Base-by-base conservation (phyloP, 2,888 invertebrate species). In the Choristoneura rosaceana region DNA sequence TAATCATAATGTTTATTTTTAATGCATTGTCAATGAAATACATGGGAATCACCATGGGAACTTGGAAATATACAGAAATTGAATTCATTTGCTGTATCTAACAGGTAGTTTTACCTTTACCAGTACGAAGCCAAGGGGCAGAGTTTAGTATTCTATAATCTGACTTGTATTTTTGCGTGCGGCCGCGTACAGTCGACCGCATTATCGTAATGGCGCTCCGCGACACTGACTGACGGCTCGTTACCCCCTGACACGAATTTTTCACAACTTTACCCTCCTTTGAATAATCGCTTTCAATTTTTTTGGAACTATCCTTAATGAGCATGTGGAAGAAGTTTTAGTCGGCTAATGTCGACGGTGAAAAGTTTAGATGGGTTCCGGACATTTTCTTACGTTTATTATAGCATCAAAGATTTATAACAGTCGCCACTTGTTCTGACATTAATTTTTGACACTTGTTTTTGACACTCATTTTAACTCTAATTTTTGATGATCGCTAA, bases 221-320 rank as follows among this genome's bases (percentile, higher is more conserved):
- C 71, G 76, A 75, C 71, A 69, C 67, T 73, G 76, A 76, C 76
- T 75, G 75, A 78, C 76, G 67, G 73, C 74, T 78, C 78, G 77
- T 77, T 77, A 75, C 65, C 55, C 55, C 61, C 47, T 75, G 75
- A 74, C 77, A 76, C 76, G 76, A 75, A 74, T 76, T 76, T 74
- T 75, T 76, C 75, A 75, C 74, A 63, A 74, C 74, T 68, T 74
- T 74, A 69, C 71, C 69, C 73, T 63, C 59, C 60, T 63, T 74
- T 77, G 75, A 76, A 70, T 77, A 74, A 77, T 75, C 76, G 75
- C 78, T 77, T 74, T 78, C 79, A 82, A 80, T 77, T 77, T 77
- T 74, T 70, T 71, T 66, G 74, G 71, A 76, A 80, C 77, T 77
- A 76, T 75, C 76, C 77, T 73, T 76, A 77, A 77, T 77, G 77